Conservation (phyloP, 2,888 invertebrate genomes). For the Fragum fragum region DNA sequence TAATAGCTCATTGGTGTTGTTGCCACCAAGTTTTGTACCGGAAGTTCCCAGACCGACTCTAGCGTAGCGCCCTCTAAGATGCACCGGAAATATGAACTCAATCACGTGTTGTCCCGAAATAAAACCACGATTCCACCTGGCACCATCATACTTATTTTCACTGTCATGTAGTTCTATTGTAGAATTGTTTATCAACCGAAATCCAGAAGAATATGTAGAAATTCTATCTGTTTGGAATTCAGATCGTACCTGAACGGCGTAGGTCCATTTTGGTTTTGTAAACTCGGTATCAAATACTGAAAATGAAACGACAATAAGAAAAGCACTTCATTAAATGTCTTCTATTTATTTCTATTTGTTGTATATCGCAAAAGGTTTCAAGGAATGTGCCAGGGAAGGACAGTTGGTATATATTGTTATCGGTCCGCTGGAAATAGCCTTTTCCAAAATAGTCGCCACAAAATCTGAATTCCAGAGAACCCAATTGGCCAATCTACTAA, state of each 20-base stretch:
- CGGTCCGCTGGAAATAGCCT: too few species aligned
- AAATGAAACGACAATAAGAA: neutral
- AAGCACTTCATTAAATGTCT: too few species aligned
- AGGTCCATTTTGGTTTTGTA: constrained; percentile 65
- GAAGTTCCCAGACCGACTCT: constrained; percentile 73
- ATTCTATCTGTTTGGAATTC: constrained; percentile 64
- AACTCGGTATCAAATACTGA: constrained; percentile 28
- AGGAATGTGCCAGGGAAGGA: too few species aligned
- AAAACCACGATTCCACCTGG: constrained; percentile 77
- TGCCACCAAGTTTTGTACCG: constrained; percentile 57
- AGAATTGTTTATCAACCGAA: constrained; percentile 69
- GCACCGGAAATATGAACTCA: constrained; percentile 74
- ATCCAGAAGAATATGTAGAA: constrained; percentile 66
- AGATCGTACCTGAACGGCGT: constrained; percentile 58
- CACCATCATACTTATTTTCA: constrained; percentile 62
- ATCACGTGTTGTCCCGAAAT: constrained; percentile 76
- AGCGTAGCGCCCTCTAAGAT: constrained; percentile 66
- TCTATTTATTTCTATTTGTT: too few species aligned
- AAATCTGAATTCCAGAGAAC: too few species aligned
- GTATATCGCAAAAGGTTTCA: too few species aligned
- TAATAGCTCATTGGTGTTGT: constrained; percentile 61
- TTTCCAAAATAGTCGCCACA: too few species aligned
- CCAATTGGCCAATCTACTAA: too few species aligned
- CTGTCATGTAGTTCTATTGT: constrained; percentile 58
- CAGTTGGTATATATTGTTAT: too few species aligned